Base-by-base conservation (phyloP, 2,888 invertebrate genomes). In the Timandra comae region DNA sequence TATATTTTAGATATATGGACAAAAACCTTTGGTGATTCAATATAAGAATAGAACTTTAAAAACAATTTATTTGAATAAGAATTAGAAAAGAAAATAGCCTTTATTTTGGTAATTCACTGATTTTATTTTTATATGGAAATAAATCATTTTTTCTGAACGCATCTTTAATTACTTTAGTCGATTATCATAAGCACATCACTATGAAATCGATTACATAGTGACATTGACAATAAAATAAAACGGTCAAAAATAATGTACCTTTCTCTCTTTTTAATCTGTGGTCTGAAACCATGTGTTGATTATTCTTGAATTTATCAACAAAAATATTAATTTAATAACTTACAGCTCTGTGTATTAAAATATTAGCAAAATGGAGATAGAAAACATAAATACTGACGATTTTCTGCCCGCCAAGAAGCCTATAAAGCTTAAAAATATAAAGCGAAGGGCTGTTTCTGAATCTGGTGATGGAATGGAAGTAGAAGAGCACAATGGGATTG, bases 401-500 rank as follows among this genome's bases (percentile, higher is more conserved):
- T 89, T 89, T 52, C 55, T 87, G 35, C 86, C 87, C 1, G 80
- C 82, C 6, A 88, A 87, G 55, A 81, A 86, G 22, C 65, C 86
- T 0, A 61, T 82, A 31, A 81, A 70, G 49, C 46, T 76, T 8
- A 76, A 79, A 55, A 89, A 89, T 72, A 62, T 74, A 2, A 89
- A 90, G 59, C 71, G 89, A 43, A 69, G 75, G 57, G 76, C 77
- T 1, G 65, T 77, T 9, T 76, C 86, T 0, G 80, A 85, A 48
- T 79, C 78, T 41, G 88, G 87, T 26, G 84, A 82, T 41, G 76
- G 70, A 30, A 91, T 92, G 91, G 90, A 91, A 64, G 87, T 92
- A 1, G 93, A 92, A 37, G 84, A 85, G 35, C 86, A 89, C 16
- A 90, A 89, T 57, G 91, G 90, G 2, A 90, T 91, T 32, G 67